Base-by-base conservation (phyloP, 2,888 invertebrate genomes). In the Platycheirus rosarum region DNA sequence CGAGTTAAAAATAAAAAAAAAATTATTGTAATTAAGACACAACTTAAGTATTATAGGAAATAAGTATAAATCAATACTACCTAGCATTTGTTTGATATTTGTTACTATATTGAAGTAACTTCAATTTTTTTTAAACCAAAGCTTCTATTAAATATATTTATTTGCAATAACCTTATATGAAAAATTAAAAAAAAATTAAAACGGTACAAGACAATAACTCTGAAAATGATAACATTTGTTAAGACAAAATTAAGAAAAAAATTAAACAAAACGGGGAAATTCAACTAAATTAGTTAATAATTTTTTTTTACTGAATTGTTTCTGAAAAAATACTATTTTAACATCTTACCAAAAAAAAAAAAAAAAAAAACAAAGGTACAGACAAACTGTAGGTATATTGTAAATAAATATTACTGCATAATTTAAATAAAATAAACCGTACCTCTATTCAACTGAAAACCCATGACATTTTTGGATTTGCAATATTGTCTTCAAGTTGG, bases 181-280 rank as follows among this genome's bases (percentile, higher is more conserved):
- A 18, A 44, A 18, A 44, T 8, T 16, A 16, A 23, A 23, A 26
- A 26, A 26, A 40, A 69, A 20, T n/a, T n/a, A 62, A 29, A 51
- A 71, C 60, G 37, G 55, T 74, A 74, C 62, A 79, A 69, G 79
- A 80, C 79, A 80, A 80, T 80, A 80, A 79, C 74, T 69, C 74
- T 68, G 63, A 69, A 63, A 42, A 57, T 40, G 55, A 48, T 53
- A 68, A 35, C 26, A 65, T 57, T 49, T 48, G 13, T 35, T 32
- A 32, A 16, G 60, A 48, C 40, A 32, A 60, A 69, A 60, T 48
- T 29, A 9, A 32, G 32, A 37, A 55, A 18, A 14, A 20, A 37
- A 5, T 0, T 29, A 51, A 14, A 26, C 5, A 57, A 26, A 23
- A 40, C 35, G 29, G 26, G 8, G 53, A 62, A 32, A 44, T n/a